A percentile compares a stretch with the other conserved stretches of the same genome.
Conservation (phyloP, 1,140 invertebrate genomes). For the Nymphalis io region DNA sequence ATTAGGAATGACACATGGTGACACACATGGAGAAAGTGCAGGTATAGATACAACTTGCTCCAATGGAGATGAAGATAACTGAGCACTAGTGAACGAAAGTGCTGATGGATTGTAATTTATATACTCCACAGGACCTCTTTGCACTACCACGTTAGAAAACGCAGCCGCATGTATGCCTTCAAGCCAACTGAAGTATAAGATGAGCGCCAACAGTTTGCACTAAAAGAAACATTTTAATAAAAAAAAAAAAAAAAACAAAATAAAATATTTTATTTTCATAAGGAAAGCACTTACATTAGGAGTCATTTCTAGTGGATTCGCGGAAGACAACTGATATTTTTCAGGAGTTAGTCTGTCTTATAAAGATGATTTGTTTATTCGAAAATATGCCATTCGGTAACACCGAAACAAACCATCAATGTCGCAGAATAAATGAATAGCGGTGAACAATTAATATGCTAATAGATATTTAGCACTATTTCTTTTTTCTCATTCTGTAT, state of each 20-base stretch:
- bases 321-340: constrained; percentile 73
- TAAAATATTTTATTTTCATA: constrained; percentile 2
- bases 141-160: constrained; percentile 65
- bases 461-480: constrained; percentile 68
- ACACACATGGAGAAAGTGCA: constrained; percentile 55
- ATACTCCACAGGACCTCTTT: constrained; percentile 57
- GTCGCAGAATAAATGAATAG: constrained; percentile 73
- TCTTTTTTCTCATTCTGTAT: constrained; percentile 59
- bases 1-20: constrained; percentile 63
- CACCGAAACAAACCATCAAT: constrained; percentile 78
- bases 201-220: constrained; percentile 36
- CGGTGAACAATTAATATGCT: constrained; percentile 74
- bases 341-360: constrained; percentile 59
- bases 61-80: constrained; percentile 50
- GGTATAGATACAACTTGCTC: constrained; percentile 45
- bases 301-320: constrained; percentile 69
- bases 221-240: constrained; percentile 44
- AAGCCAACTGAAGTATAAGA: constrained; percentile 40
- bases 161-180: constrained; percentile 46
- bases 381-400: constrained; percentile 75
- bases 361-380: constrained; percentile 67
- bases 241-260: constrained; percentile 21
- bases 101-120: constrained; percentile 54
- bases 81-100: constrained; percentile 41
- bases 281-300: constrained; percentile 63